Evolutionary conservation across 1,140 invertebrate genomes (phyloP).

Genomic region (Zaprionus africanus): DNA sequence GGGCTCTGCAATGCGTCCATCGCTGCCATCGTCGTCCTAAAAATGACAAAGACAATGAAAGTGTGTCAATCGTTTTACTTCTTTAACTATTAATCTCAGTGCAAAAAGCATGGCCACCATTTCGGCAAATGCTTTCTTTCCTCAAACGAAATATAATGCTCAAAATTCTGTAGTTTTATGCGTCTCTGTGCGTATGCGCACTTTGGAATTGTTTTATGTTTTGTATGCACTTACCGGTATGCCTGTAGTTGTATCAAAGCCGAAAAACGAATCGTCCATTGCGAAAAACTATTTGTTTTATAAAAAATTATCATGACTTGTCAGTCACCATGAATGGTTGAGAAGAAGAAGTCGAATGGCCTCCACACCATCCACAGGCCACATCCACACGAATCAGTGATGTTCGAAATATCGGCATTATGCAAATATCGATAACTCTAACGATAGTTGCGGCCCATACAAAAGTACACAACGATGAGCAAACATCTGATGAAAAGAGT

Average conservation of each 20-base stretch:
- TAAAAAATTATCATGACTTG: conserved; percentile 81
- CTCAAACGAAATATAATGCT: conserved; percentile 3
- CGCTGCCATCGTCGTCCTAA: conserved; percentile 85
- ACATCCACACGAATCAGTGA: conserved; percentile 44
- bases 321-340: conserved; percentile 68
- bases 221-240: conserved; percentile 87
- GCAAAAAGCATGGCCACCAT: conserved; percentile 26
- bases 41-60: conserved; percentile 15
- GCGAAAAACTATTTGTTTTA: conserved; percentile 85
- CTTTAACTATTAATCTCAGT: not conserved
- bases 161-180: not conserved
- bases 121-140: conserved; percentile 28
- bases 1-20: conserved; percentile 86
- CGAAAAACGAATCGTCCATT: conserved; percentile 94
- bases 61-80: conserved; percentile 11
- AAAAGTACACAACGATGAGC: no score
- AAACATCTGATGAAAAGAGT: conserved; percentile 19
- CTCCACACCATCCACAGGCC: conserved; percentile 50
- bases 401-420: conserved; percentile 19
- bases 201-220: not conserved
- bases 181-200: no score
- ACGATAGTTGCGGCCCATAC: conserved; percentile 1
- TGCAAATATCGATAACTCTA: conserved; percentile 21
- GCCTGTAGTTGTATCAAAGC: conserved; percentile 88
- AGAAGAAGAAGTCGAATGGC: conserved; percentile 48